phyloP scores from a whole-genome alignment of 2,113 vertebrate genomes.

The Phycodurus eques region DNA sequence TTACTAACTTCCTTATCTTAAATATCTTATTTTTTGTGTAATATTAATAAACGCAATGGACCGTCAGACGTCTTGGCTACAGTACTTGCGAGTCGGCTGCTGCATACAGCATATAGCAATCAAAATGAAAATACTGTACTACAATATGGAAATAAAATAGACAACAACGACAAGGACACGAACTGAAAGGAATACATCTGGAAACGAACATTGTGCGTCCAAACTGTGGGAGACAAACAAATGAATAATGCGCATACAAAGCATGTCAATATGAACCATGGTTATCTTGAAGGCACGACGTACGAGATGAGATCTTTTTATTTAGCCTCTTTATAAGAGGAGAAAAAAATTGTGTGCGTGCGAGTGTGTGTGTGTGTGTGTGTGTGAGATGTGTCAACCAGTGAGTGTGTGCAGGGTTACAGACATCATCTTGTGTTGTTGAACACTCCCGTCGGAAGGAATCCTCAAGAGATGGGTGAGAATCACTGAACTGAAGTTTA shows the following conservation, averaged over 20 bases:
- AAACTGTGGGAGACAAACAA: not conserved
- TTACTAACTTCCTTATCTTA: no score
- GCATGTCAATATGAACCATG: not conserved
- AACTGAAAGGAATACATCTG: not conserved
- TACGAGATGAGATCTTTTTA: not conserved
- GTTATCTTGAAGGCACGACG: not conserved
- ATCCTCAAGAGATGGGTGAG: conserved; percentile 66
- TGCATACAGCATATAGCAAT: no score
- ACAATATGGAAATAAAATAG: not conserved
- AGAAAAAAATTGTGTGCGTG: not conserved
- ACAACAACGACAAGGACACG: no score
- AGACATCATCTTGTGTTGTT: conserved; percentile 56
- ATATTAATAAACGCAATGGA: no score
- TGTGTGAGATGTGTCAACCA: conserved; percentile 42
- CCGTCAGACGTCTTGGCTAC: no score
- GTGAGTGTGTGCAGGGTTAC: conserved; percentile 48
- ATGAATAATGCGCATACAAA: not conserved
- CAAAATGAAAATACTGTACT: no score
- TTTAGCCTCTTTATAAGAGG: not conserved
- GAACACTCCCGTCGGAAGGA: conserved; percentile 33
- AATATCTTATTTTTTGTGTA: no score
- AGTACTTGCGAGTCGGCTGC: no score
- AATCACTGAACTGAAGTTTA: not conserved
- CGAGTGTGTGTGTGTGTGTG: not conserved
- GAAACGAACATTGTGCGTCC: not conserved